Evolutionary conservation across 2,888 invertebrate species (phyloP), one percentile per base, ranked within the genome.

Genomic region (Plusia festucae): DNA sequence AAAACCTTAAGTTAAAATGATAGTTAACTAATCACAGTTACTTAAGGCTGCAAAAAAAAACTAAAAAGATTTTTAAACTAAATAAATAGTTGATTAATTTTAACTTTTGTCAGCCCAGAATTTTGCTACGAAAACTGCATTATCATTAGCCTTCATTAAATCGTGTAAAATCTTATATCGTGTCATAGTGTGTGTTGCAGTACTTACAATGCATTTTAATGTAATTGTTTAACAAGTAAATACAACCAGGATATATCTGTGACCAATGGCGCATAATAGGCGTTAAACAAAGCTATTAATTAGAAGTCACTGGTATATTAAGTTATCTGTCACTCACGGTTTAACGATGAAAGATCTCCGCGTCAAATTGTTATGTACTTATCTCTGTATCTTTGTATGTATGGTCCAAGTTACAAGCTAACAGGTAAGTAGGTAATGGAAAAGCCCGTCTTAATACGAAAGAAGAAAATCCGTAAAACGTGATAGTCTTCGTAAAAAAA

Each of bases 301-400:
- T 73, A 74, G 61, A 27, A 56, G 70, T 74, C 70, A 74, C 44
- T 34, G 18, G 16, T 16, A 22, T 53, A 70, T 74, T 70, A 65
- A 73, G 70, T 44, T 65, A 73, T 74, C 75, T 57, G 73, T 70
- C 75, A 65, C 63, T 58, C 44, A 49, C 51, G 55, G 60, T 40
- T 40, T 65, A 74, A 70, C 74, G 61, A 65, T 70, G 73, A 74
- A 74, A 70, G 74, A 73, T 73, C 53, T 55, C 51, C 2, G 52
- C 69, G 74, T 69, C 72, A 69, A 69, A 32, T 57, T 22, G 59
- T 40, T 68, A 68, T 16, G 32, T 44, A 70, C 59, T 73, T 73
- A 74, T 74, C 75, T 70, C 34, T 74, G 44, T 56, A 74, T 73
- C 70, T 61, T 1, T 20, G 1, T 9, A 49, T 4, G 56, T 27